Evolutionary conservation across 2,888 invertebrate species (phyloP).

Genomic region (Papilio demoleus): DNA sequence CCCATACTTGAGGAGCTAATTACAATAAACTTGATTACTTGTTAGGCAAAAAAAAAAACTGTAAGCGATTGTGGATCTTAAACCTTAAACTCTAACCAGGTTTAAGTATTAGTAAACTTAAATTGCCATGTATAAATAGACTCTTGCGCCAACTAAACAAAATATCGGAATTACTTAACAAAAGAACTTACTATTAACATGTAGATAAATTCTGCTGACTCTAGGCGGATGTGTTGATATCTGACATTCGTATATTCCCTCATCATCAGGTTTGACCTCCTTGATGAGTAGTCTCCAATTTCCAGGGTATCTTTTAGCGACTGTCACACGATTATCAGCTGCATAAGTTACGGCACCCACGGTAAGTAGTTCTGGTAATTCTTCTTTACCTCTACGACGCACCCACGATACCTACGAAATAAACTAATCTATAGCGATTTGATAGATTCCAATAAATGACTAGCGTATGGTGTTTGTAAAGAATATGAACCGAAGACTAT

Average conservation of each 20-base stretch:
- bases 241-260: constrained; percentile 88
- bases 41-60: not conserved
- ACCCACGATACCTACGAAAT: constrained; percentile 87
- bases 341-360: constrained; percentile 88
- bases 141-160: no score
- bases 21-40: not conserved
- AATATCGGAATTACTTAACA: no score
- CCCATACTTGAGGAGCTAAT: constrained; percentile 87
- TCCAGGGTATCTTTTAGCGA: constrained; percentile 85
- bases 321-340: constrained; percentile 86
- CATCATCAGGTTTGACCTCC: constrained; percentile 86
- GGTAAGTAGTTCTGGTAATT: constrained; percentile 87
- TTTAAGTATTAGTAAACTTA: no score
- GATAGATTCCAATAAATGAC: no score
- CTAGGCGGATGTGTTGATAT: constrained; percentile 88
- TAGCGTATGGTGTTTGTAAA: no score
- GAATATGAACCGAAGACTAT: no score
- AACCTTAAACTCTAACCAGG: no score
- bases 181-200: constrained; percentile 85
- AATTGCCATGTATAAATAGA: no score
- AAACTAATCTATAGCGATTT: not conserved
- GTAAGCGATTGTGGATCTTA: no score
- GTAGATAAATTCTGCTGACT: constrained; percentile 86
- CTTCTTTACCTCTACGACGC: constrained; percentile 81
- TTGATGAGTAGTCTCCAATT: constrained; percentile 86